phyloP scores from a whole-genome alignment of 2,797 vertebrate species.

The Artibeus jamaicensis region DNA sequence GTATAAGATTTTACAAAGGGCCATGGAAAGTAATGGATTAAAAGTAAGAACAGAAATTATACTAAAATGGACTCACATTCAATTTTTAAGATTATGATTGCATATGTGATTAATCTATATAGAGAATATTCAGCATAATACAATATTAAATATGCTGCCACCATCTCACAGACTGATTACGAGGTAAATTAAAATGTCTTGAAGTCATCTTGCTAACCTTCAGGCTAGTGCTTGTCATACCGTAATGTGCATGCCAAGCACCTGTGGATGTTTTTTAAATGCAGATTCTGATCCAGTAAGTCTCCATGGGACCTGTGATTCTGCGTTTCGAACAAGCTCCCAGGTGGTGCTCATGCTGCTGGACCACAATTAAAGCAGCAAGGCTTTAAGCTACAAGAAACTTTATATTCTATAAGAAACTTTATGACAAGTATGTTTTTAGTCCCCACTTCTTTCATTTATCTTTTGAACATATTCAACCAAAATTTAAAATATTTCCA shows the following conservation, averaged over 20 bases:
- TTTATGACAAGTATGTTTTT: constrained; percentile 18
- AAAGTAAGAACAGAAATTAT: constrained; percentile 30
- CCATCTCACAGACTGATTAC: constrained; percentile 56
- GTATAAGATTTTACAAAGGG: constrained; percentile 31
- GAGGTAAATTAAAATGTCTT: constrained; percentile 67
- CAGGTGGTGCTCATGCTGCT: neutral
- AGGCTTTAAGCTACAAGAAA: constrained; percentile 36
- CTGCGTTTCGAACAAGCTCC: constrained; percentile 43
- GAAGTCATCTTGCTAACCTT: constrained; percentile 63
- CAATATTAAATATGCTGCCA: constrained; percentile 61
- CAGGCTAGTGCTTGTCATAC: constrained; percentile 31
- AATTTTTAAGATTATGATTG: constrained; percentile 44
- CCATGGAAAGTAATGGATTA: constrained; percentile 25
- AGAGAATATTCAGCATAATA: constrained; percentile 56
- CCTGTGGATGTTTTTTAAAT: constrained; percentile 59
- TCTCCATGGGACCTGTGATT: neutral
- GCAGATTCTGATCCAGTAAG: constrained; percentile 36
- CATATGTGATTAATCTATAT: constrained; percentile 41
- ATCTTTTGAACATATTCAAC: constrained; percentile 7
- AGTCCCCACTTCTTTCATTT: constrained; percentile 14
- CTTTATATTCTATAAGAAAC: constrained; percentile 35
- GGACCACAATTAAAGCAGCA: neutral
- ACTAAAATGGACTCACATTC: constrained; percentile 47
- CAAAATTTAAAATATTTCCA: constrained; percentile 25
- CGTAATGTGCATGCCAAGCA: constrained; percentile 50